A percentile compares a stretch with the other conserved stretches of the same genome.
Conservation (phyloP, 2,797 vertebrate genomes). For the Caiman crocodilus region DNA sequence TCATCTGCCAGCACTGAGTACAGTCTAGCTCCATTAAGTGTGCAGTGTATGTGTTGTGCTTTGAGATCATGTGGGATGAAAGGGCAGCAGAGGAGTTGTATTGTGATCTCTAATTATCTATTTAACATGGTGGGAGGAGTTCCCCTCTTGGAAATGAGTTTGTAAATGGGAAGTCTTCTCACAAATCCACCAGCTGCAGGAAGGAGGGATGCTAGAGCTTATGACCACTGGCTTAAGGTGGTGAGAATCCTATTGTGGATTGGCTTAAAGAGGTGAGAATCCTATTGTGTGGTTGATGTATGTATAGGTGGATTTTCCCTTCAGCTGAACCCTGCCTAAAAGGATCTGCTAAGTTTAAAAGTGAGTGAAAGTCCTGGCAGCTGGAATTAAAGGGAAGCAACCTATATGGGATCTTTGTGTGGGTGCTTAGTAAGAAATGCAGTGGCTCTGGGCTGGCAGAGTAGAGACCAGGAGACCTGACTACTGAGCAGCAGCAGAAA, state of each 20-base stretch:
- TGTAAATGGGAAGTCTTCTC: not conserved
- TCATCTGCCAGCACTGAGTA: too few relatives aligned
- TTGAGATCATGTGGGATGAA: not conserved
- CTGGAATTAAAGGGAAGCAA: not conserved
- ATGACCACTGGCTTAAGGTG: not conserved
- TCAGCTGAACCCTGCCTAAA: not conserved
- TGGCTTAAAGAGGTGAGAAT: not conserved
- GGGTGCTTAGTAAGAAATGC: conserved; percentile 3
- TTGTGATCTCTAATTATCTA: not conserved
- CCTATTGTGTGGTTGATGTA: not conserved
- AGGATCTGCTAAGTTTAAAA: not conserved
- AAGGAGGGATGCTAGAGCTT: not conserved
- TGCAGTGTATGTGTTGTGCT: not conserved
- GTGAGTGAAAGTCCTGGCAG: not conserved
- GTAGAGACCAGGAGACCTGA: not conserved
- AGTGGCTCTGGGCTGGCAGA: not conserved
- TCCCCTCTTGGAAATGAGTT: not conserved
- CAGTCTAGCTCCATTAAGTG: too few relatives aligned
- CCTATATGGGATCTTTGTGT: not conserved
- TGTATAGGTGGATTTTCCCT: not conserved
- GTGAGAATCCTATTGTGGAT: not conserved
- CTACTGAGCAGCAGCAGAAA: conserved; percentile 27
- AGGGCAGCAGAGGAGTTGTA: not conserved
- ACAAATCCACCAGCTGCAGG: not conserved
- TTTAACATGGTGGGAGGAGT: not conserved